A percentile compares a stretch with the other conserved stretches of the same genome.
Evolutionary conservation across 1,140 invertebrate species (phyloP).

Genomic region (Drosophila ironensis): DNA sequence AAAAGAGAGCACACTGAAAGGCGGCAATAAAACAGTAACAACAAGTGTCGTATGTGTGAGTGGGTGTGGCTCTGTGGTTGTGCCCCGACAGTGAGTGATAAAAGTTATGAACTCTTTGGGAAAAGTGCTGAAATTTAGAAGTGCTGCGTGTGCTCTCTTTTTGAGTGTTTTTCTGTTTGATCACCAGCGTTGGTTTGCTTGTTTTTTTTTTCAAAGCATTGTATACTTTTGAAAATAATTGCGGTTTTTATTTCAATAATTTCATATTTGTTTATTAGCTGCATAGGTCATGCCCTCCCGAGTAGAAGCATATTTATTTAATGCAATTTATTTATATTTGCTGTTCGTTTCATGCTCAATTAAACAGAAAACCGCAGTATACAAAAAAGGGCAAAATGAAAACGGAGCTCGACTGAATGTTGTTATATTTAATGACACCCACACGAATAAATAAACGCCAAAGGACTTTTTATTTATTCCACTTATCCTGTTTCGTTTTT

Average conservation of each 20-base stretch:
- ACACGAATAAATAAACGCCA: slow-evolving; percentile 19
- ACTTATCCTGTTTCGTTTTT: not conserved
- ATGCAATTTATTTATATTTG: slow-evolving; percentile 50
- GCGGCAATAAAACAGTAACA: slow-evolving; percentile 43
- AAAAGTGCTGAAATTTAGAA: slow-evolving; percentile 42
- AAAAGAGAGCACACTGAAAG: slow-evolving; percentile 8
- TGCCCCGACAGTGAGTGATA: slow-evolving; percentile 73
- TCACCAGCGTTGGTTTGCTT: not conserved
- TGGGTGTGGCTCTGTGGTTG: slow-evolving; percentile 33
- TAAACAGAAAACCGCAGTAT: slow-evolving; percentile 28
- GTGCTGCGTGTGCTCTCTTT: slow-evolving; percentile 16
- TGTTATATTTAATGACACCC: slow-evolving; percentile 35
- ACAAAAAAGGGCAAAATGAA: slow-evolving; percentile 5
- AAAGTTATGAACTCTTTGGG: slow-evolving; percentile 68
- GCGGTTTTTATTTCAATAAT: slow-evolving; percentile 25
- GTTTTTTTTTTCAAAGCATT: not conserved
- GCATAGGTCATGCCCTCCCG: not conserved
- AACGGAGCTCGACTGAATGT: not conserved
- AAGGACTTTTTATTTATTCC: slow-evolving; percentile 4
- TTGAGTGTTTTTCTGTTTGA: slow-evolving; percentile 14
- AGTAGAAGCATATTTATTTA: slow-evolving; percentile 32
- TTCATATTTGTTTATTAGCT: slow-evolving; percentile 17
- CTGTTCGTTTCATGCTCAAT: slow-evolving; percentile 32
- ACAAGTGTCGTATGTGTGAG: slow-evolving; percentile 16
- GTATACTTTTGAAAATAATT: slow-evolving; percentile 42